Conservation (phyloP, 1,140 invertebrate genomes). For the Panagrolaimus sp. region DNA sequence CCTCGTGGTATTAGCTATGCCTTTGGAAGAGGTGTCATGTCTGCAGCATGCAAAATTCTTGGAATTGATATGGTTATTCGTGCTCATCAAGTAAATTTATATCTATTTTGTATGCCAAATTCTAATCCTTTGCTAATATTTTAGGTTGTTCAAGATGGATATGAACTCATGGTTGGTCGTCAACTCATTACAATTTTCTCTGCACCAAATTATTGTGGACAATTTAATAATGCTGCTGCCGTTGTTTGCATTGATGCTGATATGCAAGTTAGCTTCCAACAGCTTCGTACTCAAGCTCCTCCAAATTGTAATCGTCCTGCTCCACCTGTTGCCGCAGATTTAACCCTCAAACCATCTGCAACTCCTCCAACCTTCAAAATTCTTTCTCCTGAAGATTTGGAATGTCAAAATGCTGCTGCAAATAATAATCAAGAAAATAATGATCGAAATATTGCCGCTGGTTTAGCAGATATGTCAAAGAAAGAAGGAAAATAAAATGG, state of each 20-base stretch:
- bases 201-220: conserved; percentile 44
- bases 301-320: conserved; percentile 36
- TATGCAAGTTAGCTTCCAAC: conserved; percentile 33
- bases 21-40: conserved; percentile 42
- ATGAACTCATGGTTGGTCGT: conserved; percentile 41
- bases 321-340: conserved; percentile 27
- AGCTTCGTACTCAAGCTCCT: conserved; percentile 29
- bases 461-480: too few relatives aligned
- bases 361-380: conserved; percentile 30
- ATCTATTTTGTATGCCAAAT: not conserved
- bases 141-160: conserved; percentile 45
- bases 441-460: too few relatives aligned
- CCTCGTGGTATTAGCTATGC: conserved; percentile 41
- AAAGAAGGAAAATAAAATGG: too few relatives aligned
- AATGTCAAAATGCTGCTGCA: too few relatives aligned
- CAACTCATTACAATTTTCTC: conserved; percentile 47
- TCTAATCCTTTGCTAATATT: not conserved
- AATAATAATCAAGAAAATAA: too few relatives aligned
- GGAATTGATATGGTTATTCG: conserved; percentile 44
- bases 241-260: conserved; percentile 47
- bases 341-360: conserved; percentile 19
- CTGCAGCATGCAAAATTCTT: conserved; percentile 32
- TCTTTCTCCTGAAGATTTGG: conserved; percentile 7
- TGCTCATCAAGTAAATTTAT: conserved; percentile 34
- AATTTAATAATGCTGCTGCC: conserved; percentile 46